A percentile compares a stretch with the other conserved stretches of the same genome.
phyloP scores from a whole-genome alignment of 2,113 vertebrate genomes.

The Ptyas mucosa region DNA sequence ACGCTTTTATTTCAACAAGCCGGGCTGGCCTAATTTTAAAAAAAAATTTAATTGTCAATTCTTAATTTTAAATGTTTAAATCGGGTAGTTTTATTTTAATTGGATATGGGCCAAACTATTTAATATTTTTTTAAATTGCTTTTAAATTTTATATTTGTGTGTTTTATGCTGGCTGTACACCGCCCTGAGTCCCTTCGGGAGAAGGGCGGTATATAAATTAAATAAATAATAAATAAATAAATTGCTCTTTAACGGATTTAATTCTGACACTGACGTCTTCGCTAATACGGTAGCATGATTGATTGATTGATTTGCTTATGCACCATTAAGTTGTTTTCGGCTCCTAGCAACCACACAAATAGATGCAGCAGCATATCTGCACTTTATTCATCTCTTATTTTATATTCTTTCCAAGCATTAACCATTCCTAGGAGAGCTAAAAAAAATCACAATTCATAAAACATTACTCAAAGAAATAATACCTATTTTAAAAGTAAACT shows the following conservation, averaged over 20 bases:
- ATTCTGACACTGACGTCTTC: background rate
- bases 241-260: background rate
- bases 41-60: too few relatives aligned
- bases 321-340: background rate
- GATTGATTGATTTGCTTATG: background rate
- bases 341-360: background rate
- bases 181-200: too few relatives aligned
- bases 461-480: background rate
- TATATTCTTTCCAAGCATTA: background rate
- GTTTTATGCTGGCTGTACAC: too few relatives aligned
- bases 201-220: too few relatives aligned
- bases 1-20: too few relatives aligned
- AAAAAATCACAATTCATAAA: background rate
- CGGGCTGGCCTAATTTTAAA: too few relatives aligned
- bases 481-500: background rate
- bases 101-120: too few relatives aligned
- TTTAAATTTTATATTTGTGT: too few relatives aligned
- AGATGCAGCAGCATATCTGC: background rate
- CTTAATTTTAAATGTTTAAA: too few relatives aligned
- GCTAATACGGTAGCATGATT: background rate
- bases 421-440: background rate
- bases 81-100: too few relatives aligned
- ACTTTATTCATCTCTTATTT: background rate
- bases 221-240: too few relatives aligned
- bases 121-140: too few relatives aligned